phyloP scores from a whole-genome alignment of 2,888 invertebrate genomes.

The Trimorus sp. region DNA sequence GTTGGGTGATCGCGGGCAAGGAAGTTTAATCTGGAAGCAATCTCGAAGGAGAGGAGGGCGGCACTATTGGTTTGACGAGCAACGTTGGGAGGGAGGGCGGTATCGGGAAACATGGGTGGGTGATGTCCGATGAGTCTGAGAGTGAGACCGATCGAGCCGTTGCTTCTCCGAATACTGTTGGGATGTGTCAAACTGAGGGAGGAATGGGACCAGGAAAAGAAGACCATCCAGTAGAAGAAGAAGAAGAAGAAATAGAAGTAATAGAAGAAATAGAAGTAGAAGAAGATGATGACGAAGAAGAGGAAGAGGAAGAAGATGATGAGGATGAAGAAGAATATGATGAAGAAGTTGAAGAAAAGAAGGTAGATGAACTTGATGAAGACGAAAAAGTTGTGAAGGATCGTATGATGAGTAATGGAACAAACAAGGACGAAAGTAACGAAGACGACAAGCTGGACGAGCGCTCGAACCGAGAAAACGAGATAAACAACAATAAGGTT shows the following conservation, averaged over 20 bases:
- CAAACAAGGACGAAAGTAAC: neutral
- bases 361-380: neutral
- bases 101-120: slow-evolving; percentile 75
- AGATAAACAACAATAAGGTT: slow-evolving; percentile 65
- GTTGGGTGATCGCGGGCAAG: slow-evolving; percentile 76
- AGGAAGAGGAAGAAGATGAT: slow-evolving; percentile 1
- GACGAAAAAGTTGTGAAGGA: neutral
- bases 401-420: neutral
- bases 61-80: slow-evolving; percentile 49
- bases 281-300: slow-evolving; percentile 9
- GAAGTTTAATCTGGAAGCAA: slow-evolving; percentile 38
- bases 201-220: slow-evolving; percentile 25
- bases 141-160: slow-evolving; percentile 70
- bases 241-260: slow-evolving; percentile 19
- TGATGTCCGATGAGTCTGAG: slow-evolving; percentile 73
- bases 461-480: slow-evolving; percentile 18
- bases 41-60: slow-evolving; percentile 2
- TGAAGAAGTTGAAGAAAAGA: neutral
- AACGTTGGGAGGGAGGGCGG: slow-evolving; percentile 65
- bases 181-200: slow-evolving; percentile 1
- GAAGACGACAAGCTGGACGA: slow-evolving; percentile 3
- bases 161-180: slow-evolving; percentile 20
- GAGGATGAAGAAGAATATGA: neutral
- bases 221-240: neutral
- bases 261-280: neutral